Conservation (phyloP, 1,140 invertebrate species). For the Drosophila littoralis region DNA sequence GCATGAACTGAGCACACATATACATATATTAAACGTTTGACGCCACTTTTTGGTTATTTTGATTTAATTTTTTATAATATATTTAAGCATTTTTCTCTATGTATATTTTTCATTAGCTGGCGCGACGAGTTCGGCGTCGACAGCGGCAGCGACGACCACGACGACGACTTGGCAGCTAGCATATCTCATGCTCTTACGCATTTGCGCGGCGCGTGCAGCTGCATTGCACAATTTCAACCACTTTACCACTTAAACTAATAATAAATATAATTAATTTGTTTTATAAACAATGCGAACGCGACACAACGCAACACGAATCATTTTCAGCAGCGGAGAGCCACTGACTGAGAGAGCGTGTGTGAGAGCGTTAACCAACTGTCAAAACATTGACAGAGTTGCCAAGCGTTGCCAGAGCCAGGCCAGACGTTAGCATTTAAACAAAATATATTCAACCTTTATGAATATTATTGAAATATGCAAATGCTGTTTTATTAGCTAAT, state of each 20-base stretch:
- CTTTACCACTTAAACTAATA: constrained; percentile 42
- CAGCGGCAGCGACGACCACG: constrained; percentile 27
- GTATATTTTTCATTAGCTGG: constrained; percentile 29
- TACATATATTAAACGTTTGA: constrained; percentile 24
- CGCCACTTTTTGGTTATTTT: constrained; percentile 21
- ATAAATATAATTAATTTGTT: constrained; percentile 55
- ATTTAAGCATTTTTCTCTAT: constrained; percentile 23
- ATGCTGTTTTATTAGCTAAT: background rate
- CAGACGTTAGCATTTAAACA: constrained; percentile 41
- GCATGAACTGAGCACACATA: constrained; percentile 20
- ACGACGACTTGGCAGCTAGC: constrained; percentile 16
- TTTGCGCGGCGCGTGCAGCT: constrained; percentile 6
- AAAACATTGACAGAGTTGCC: constrained; percentile 52
- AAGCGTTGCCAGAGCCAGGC: constrained; percentile 2
- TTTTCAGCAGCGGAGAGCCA: constrained; percentile 46
- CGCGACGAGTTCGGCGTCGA: constrained; percentile 43
- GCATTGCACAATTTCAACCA: constrained; percentile 47
- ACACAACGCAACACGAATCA: constrained; percentile 49
- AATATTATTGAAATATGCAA: background rate
- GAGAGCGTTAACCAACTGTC: constrained; percentile 51
- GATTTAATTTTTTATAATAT: constrained; percentile 28
- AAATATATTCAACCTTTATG: background rate
- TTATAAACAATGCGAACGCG: constrained; percentile 53
- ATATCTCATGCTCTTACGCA: constrained; percentile 30
- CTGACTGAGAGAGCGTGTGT: constrained; percentile 16